A percentile compares a stretch with the other conserved stretches of the same genome.
Conservation (phyloP, 2,113 vertebrate genomes). For the Oreotrochilus melanogaster region DNA sequence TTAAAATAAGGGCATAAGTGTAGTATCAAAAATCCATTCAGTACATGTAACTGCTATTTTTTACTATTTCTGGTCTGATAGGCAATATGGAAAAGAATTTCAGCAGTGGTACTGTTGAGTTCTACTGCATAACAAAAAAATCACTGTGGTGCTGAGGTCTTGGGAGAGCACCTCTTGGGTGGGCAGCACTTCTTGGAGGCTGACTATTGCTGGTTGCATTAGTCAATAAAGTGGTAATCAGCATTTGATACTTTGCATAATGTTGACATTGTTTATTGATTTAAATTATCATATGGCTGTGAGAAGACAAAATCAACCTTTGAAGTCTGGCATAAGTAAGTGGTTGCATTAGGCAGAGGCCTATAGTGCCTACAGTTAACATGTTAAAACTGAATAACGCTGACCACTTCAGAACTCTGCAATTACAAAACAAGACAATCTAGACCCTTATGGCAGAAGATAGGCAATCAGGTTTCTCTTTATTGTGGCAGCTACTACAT, state of each 20-base stretch:
- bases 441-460: neutral
- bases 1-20: neutral
- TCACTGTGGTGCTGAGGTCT: neutral
- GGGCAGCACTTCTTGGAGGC: neutral
- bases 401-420: neutral
- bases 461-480: neutral
- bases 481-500: neutral
- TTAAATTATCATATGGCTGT: neutral
- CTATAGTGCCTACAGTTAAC: neutral
- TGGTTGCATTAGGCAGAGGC: neutral
- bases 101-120: neutral
- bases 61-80: neutral
- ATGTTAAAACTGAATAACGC: neutral
- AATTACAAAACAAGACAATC: neutral
- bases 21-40: neutral
- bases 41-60: neutral
- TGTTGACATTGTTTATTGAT: neutral
- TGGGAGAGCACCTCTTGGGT: neutral
- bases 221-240: neutral
- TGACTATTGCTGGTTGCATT: neutral
- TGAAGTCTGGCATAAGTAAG: neutral
- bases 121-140: neutral
- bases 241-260: rapidly evolving
- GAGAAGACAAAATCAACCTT: neutral
- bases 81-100: neutral